Evolutionary conservation across 2,797 vertebrate genomes (phyloP), one percentile per base, ranked within the genome.

Genomic region (Hozukius guyotensis): DNA sequence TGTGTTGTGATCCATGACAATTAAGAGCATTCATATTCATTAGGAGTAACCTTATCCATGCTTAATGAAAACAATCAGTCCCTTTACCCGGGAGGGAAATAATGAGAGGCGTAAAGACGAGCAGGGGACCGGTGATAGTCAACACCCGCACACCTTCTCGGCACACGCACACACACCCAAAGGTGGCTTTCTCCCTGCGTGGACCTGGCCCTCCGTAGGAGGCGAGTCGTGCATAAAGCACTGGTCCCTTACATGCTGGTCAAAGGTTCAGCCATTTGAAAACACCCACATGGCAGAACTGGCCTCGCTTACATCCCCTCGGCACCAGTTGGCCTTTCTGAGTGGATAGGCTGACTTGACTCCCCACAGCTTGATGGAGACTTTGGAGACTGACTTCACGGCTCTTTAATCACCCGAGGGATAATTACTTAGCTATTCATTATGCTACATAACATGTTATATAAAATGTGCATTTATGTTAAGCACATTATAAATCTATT

Each of bases 1-100:
- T 89, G 90, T 93, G 89, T 90, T 87, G 86, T 93, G 92, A 95
- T 95, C 93, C 87, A 90, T 94, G 87, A 94, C 87, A 93, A 94
- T 94, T 89, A 94, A 83, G 85, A 63, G 62, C 36, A 90, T 94
- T 93, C 87, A 88, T 93, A 91, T 92, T 94, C 94, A 94, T 93
- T 93, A 89, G 82, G 62, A 75, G 75, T 78, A 88, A 90, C 88
- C 87, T 81, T 91, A 81, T 86, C 84, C 65, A 78, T 70, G 82
- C 88, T 72, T 81, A 64, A 72, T 70, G 80, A 90, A 87, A 87
- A 82, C 75, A 86, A 72, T 73, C 81, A 81, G 82, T 67, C 52
- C 79, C 72, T 78, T 85, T 77, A 81, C 81, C 52, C 56, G 8
- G 64, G 80, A 78, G 74, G 75, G 64, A 42, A 27, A 75, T 61